Conservation (phyloP, 2,797 vertebrate genomes). For the Rhincodon typus region DNA sequence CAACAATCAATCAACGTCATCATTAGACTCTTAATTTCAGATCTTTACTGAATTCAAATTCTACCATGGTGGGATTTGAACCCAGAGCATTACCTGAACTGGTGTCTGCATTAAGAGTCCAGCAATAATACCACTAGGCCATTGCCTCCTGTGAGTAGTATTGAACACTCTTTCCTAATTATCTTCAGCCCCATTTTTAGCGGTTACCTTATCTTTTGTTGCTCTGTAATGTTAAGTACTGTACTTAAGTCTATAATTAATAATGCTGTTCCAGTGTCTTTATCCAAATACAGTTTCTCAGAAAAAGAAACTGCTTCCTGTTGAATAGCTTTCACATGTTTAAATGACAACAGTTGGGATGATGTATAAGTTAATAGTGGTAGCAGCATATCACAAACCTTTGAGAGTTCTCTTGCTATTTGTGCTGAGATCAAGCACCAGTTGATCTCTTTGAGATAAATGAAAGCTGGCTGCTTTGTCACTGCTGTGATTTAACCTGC, state of each 20-base stretch:
- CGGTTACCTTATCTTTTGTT: background rate
- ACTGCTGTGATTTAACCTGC: background rate
- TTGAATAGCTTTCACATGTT: background rate
- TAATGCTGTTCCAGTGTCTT: background rate
- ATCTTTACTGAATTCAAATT: too few relatives aligned
- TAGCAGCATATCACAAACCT: background rate
- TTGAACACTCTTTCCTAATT: background rate
- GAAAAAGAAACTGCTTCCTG: background rate
- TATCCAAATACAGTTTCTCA: background rate
- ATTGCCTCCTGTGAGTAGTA: background rate
- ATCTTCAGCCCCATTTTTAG: background rate
- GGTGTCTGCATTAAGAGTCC: too few relatives aligned
- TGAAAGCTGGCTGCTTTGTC: slow-evolving; percentile 17
- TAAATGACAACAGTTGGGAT: background rate
- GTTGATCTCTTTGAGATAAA: background rate
- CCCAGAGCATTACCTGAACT: too few relatives aligned
- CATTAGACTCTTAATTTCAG: too few relatives aligned
- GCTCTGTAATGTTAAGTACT: background rate
- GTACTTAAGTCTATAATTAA: background rate
- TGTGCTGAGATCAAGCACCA: background rate
- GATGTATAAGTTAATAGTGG: background rate
- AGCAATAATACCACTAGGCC: too few relatives aligned
- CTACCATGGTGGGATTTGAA: too few relatives aligned
- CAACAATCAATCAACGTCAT: too few relatives aligned
- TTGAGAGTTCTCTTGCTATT: background rate